Base-by-base conservation (phyloP, 2,797 vertebrate species). In the Sternarchorhynchus goeldii region DNA sequence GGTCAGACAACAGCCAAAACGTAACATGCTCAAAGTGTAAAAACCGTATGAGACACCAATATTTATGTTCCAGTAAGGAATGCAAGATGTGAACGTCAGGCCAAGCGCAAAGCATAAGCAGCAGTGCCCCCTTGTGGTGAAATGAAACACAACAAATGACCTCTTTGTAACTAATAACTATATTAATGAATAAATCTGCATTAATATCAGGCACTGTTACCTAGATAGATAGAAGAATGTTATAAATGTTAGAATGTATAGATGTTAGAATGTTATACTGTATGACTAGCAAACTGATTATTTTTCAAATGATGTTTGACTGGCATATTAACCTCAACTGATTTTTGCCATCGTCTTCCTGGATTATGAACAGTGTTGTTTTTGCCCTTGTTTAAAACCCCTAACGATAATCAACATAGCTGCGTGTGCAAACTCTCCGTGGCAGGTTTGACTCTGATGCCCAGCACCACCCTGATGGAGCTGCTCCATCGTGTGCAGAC, bases 391-490 rank as follows among this genome's bases (percentile, higher is more conserved):
- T n/a, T 77, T 21, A n/a, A 17, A 14, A 50, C 45, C 10, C 8
- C 12, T 14, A 14, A 3, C 8, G 12, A 1, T 12, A 50, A 50
- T 50, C 45, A 50, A 12, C 10, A 12, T 50, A 50, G 10, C 45
- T 14, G 8, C 10, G 8, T 21, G 7, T 71, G 14, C 12, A 58
- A 0, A 41, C 45, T 29, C 18, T 67, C 18, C 34, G 12, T 32
- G 45, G 45, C 88, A 97, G 96, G 95, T 53, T 89, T 97, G 86
- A 93, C 90, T 63, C 91, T 94, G 87, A 94, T 97, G 96, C 91
- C 94, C 5, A 92, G 88, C 69, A 87, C 91, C 0, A 90, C 93
- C 0, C 90, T 97, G 69, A 82, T 85, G 0, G 93, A 95, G 76
- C 91, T 97, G 82, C 91, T 97, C 89, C 92, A 93, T 14, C 91